Conservation (phyloP, 2,888 invertebrate genomes). For the Polietes domitor region DNA sequence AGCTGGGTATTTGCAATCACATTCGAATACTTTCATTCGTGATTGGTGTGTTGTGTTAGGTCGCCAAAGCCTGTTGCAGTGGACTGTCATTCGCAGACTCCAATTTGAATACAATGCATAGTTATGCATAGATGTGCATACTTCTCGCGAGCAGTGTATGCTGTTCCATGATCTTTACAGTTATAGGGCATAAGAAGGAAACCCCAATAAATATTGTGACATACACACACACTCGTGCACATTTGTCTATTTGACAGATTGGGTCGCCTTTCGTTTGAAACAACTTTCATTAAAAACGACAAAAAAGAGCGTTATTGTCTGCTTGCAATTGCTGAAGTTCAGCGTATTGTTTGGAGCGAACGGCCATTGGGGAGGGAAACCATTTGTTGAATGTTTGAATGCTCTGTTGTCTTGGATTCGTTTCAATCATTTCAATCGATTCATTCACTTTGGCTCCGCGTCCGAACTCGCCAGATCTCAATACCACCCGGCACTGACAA, state of each 20-base stretch:
- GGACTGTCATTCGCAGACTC: too few relatives aligned
- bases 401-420: slow-evolving; percentile 45
- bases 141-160: too few relatives aligned
- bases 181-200: not conserved
- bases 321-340: slow-evolving; percentile 56
- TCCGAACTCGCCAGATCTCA: not conserved
- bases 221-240: not conserved
- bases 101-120: too few relatives aligned
- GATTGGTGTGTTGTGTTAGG: too few relatives aligned
- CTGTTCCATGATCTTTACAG: not conserved
- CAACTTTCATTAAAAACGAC: slow-evolving; percentile 60
- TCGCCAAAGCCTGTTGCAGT: too few relatives aligned
- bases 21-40: too few relatives aligned
- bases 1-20: too few relatives aligned
- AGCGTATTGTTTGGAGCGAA: slow-evolving; percentile 12
- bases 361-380: slow-evolving; percentile 33
- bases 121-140: too few relatives aligned
- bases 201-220: too few relatives aligned
- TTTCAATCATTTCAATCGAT: slow-evolving; percentile 24
- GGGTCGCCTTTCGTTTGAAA: slow-evolving; percentile 61
- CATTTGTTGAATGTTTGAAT: slow-evolving; percentile 17
- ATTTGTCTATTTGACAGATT: slow-evolving; percentile 58
- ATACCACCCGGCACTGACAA: slow-evolving; percentile 49
- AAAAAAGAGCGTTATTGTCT: slow-evolving; percentile 28
- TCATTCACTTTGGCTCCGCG: not conserved